These are phyloP conservation scores for Artibeus lituratus DNA, from an alignment of 2,797 vertebrate genomes.

Conservation along the genomic window DNA sequence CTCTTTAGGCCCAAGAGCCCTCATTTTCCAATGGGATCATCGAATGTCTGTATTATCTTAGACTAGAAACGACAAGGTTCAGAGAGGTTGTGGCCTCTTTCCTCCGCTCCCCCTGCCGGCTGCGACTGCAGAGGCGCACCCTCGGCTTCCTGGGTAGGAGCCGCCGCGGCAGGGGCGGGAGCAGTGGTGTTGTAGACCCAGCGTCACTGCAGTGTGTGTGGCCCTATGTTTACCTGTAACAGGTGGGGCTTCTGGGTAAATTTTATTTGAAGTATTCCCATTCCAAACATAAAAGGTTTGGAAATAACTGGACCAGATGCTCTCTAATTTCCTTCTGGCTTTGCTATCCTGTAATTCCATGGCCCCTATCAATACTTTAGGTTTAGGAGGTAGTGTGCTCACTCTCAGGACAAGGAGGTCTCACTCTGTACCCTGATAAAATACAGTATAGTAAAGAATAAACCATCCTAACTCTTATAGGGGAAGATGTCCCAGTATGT, in stretches of 20 bases:
- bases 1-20: background rate
- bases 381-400: background rate
- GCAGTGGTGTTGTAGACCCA: background rate
- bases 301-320: background rate
- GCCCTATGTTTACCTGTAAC: background rate
- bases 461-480: background rate
- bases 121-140: background rate
- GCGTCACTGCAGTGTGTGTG: rapidly evolving
- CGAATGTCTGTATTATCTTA: background rate
- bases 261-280: background rate
- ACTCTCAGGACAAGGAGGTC: background rate
- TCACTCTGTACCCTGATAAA: background rate
- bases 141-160: background rate
- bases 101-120: background rate
- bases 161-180: background rate
- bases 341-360: background rate
- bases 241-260: background rate
- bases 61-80: background rate
- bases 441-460: background rate
- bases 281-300: background rate
- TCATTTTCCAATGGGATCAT: background rate
- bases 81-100: background rate
- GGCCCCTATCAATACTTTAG: background rate
- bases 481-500: too few relatives aligned
- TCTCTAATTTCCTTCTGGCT: background rate